A percentile compares a stretch with the other conserved stretches of the same genome.
phyloP scores from a whole-genome alignment of 2,113 vertebrate species.

The Ageneiosus marmoratus region DNA sequence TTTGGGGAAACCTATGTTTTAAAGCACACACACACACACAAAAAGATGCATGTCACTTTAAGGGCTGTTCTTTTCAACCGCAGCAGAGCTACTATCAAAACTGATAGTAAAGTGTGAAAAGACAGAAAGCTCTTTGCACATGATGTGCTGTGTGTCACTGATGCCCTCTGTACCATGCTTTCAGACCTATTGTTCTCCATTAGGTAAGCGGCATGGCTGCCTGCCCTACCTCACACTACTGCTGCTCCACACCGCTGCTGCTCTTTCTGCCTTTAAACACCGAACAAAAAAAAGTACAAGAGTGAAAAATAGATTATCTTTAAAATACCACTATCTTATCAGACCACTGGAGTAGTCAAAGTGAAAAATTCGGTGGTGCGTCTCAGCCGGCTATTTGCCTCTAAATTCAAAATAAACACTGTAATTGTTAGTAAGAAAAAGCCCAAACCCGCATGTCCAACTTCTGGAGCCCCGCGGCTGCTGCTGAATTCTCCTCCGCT shows the following conservation, averaged over 20 bases:
- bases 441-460: conserved; percentile 60
- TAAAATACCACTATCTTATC: not conserved
- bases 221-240: conserved; percentile 48
- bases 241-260: conserved; percentile 23
- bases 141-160: conserved; percentile 26
- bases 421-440: conserved; percentile 27
- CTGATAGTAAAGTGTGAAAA: not conserved
- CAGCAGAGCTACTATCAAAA: not conserved
- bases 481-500: conserved; percentile 53
- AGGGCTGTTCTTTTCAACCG: not conserved
- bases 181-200: conserved; percentile 58
- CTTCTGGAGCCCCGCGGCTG: conserved; percentile 54
- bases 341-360: no score
- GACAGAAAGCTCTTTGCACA: not conserved
- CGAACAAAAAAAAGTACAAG: conserved; percentile 30
- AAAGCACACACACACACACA: not conserved
- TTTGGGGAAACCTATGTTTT: not conserved
- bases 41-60: conserved; percentile 16
- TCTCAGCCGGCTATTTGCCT: not conserved
- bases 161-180: conserved; percentile 44
- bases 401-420: conserved; percentile 33
- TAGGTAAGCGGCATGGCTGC: conserved; percentile 53
- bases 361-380: not conserved
- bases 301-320: conserved; percentile 27
- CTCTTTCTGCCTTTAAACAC: conserved; percentile 27